Conservation (phyloP, 2,797 vertebrate genomes). For the Simalia tracyae region DNA sequence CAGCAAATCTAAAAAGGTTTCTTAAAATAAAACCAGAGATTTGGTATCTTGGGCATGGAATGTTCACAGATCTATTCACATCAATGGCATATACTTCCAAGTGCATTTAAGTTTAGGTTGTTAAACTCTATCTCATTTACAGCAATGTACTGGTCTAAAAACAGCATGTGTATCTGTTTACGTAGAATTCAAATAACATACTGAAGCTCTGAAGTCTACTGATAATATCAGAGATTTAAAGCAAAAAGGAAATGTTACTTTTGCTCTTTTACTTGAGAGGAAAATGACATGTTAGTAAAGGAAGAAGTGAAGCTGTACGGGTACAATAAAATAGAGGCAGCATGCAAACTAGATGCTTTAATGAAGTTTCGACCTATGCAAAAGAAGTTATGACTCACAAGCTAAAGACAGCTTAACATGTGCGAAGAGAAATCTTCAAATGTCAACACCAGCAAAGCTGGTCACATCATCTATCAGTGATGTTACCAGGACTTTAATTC, state of each 20-base stretch:
- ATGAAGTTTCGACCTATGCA: neutral
- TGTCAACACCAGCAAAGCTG: slow-evolving; percentile 10
- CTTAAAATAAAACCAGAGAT: neutral
- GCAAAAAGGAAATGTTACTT: neutral
- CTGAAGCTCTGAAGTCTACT: neutral
- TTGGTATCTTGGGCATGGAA: neutral
- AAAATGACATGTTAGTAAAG: neutral
- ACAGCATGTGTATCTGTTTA: slow-evolving; percentile 8
- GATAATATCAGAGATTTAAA: neutral
- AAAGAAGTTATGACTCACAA: slow-evolving; percentile 25
- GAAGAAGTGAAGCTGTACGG: neutral
- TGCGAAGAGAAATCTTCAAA: slow-evolving; percentile 10
- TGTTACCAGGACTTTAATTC: neutral
- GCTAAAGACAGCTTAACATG: slow-evolving; percentile 1
- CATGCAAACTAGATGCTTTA: neutral
- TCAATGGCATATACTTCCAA: neutral
- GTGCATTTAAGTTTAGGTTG: neutral
- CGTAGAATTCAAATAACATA: neutral
- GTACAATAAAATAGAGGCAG: neutral
- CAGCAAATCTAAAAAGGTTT: neutral
- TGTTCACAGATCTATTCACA: neutral
- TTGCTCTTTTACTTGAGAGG: neutral
- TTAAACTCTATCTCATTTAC: neutral
- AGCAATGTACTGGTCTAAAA: slow-evolving; percentile 12
- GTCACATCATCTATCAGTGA: neutral